A percentile compares a stretch with the other conserved stretches of the same genome.
Evolutionary conservation across 1,140 invertebrate species (phyloP).

Genomic region (Drosophila fuyamai): DNA sequence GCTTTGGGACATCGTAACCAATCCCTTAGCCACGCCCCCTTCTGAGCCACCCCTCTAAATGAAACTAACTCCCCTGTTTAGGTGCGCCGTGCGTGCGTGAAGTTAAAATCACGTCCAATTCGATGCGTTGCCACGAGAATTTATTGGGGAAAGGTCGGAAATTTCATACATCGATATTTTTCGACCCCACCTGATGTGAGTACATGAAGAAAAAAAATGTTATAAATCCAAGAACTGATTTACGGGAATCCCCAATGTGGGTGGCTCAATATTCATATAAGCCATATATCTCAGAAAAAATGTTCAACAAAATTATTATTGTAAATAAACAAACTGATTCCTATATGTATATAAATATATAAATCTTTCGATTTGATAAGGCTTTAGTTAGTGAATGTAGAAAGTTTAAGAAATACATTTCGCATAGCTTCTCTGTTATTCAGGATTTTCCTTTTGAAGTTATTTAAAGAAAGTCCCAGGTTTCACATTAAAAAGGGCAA

Average conservation of each 20-base stretch:
- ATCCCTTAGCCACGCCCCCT: constrained; percentile 35
- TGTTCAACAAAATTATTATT: too few relatives aligned
- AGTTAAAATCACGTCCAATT: constrained; percentile 78
- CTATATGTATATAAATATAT: too few relatives aligned
- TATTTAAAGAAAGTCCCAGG: too few relatives aligned
- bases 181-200: constrained; percentile 29
- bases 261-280: background rate
- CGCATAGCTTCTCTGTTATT: too few relatives aligned
- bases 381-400: too few relatives aligned
- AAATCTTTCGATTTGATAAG: too few relatives aligned
- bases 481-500: too few relatives aligned
- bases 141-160: constrained; percentile 78
- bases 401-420: too few relatives aligned
- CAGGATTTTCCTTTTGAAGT: too few relatives aligned
- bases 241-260: background rate
- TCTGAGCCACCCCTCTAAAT: constrained; percentile 20
- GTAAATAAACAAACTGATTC: too few relatives aligned
- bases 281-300: background rate
- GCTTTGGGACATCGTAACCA: constrained; percentile 54
- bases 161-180: constrained; percentile 79
- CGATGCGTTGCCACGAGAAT: constrained; percentile 63
- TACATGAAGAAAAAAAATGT: constrained; percentile 14
- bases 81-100: constrained; percentile 64
- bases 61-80: constrained; percentile 53
- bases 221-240: constrained; percentile 3